phyloP scores from a whole-genome alignment of 2,888 invertebrate species.

The Catonia carolina region DNA sequence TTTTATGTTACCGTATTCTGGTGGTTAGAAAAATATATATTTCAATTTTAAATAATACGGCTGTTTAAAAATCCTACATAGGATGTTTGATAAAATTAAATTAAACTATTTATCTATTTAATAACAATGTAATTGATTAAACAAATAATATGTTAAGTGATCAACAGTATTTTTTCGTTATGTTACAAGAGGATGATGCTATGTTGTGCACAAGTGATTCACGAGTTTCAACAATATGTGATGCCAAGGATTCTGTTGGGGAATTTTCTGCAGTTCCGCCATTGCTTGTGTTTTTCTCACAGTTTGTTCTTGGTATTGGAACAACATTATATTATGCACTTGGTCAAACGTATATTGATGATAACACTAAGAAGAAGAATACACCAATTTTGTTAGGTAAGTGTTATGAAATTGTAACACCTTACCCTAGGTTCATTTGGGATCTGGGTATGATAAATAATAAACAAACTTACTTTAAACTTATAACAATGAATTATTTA shows the following conservation, averaged over 20 bases:
- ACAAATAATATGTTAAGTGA: no score
- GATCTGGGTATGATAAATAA: no score
- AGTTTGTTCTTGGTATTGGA: slow-evolving; percentile 61
- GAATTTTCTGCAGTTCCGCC: slow-evolving; percentile 48
- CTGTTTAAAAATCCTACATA: no score
- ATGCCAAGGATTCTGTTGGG: slow-evolving; percentile 18
- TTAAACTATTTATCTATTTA: no score
- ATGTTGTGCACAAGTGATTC: slow-evolving; percentile 16
- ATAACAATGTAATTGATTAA: no score
- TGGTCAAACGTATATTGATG: slow-evolving; percentile 62
- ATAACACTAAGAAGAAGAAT: slow-evolving; percentile 58
- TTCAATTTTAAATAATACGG: no score
- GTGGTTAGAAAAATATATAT: no score
- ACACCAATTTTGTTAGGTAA: slow-evolving; percentile 55
- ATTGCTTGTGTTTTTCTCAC: slow-evolving; percentile 56
- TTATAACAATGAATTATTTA: no score
- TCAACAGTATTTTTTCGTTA: not conserved
- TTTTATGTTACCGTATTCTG: no score
- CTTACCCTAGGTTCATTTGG: no score
- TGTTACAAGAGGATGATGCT: slow-evolving; percentile 11
- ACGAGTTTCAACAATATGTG: slow-evolving; percentile 21
- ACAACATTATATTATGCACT: slow-evolving; percentile 58
- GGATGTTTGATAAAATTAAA: no score
- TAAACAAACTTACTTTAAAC: no score
- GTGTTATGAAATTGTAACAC: slow-evolving; percentile 14